Base-by-base conservation (phyloP, 2,113 vertebrate genomes). In the Hemibagrus wyckioides region DNA sequence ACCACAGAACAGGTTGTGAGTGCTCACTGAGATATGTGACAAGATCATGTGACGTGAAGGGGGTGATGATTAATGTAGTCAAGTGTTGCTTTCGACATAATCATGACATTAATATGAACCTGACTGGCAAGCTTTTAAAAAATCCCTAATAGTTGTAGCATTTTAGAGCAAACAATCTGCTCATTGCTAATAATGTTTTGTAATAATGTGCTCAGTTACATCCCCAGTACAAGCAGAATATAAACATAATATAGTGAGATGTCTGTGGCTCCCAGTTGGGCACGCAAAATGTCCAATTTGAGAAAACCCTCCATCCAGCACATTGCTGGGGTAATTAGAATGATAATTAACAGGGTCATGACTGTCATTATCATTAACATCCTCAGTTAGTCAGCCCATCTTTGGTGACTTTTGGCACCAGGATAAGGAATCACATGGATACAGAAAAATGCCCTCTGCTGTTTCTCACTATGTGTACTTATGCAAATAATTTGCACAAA, bases 331-430 rank as follows among this genome's bases (percentile, higher is more conserved):
- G 23, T 81, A 89, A 85, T 82, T 71, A 81, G 21, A 39, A 25
- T 84, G 41, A 67, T 82, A 80, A 86, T 83, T 88, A 85, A 82
- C 71, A 87, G 82, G 75, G 65, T 77, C 79, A 67, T 84, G 48
- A 79, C 63, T 80, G 59, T 86, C 67, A 61, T 86, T 59, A 83
- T 83, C 48, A 5, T 79, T 89, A 77, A 82, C 30, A 71, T 21
- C 50, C 59, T 88, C 61, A 73, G 41, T 76, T 57, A 48, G 33
- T 87, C 54, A n/a, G 56, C 41, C 25, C 63, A 17, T 79, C 75
- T 80, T 73, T 33, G 63, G 61, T 57, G 50, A 87, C 79, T 71
- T 87, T 54, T 76, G 33, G 30, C 52, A 41, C 50, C 28, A 48
- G 4, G 36, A 79, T 63, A 65, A 65, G 61, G 44, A 80, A 61